Conservation (phyloP, 2,113 vertebrate genomes). For the Nannospalax galili region DNA sequence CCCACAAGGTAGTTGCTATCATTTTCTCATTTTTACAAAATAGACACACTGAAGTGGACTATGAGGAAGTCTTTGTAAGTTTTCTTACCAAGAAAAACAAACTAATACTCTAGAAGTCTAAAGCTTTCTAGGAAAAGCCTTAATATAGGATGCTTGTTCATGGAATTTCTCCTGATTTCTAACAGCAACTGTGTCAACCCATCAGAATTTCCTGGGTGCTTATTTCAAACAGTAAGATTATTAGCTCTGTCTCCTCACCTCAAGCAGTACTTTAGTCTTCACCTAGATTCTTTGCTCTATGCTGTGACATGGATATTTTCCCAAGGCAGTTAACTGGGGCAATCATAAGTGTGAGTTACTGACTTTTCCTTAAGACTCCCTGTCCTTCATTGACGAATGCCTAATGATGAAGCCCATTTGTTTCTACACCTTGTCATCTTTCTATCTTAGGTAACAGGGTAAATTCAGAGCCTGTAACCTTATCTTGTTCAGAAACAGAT, state of each 20-base stretch:
- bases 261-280: no score
- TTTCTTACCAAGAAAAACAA: neutral
- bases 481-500: neutral
- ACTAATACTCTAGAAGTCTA: neutral
- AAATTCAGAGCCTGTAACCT: neutral
- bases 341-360: neutral
- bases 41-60: neutral
- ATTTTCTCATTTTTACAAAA: neutral
- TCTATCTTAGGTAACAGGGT: neutral
- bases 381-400: neutral
- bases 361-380: neutral
- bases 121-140: neutral
- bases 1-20: neutral
- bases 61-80: neutral
- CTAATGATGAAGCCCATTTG: neutral
- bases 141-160: neutral
- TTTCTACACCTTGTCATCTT: neutral
- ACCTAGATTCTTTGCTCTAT: neutral
- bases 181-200: neutral
- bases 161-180: neutral
- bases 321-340: neutral
- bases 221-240: neutral
- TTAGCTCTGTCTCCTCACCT: neutral
- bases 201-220: constrained; percentile 3
- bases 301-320: neutral